These are phyloP conservation scores for Cirrhinus mrigala DNA, from an alignment of 2,797 vertebrate genomes.

Conservation along the genomic window DNA sequence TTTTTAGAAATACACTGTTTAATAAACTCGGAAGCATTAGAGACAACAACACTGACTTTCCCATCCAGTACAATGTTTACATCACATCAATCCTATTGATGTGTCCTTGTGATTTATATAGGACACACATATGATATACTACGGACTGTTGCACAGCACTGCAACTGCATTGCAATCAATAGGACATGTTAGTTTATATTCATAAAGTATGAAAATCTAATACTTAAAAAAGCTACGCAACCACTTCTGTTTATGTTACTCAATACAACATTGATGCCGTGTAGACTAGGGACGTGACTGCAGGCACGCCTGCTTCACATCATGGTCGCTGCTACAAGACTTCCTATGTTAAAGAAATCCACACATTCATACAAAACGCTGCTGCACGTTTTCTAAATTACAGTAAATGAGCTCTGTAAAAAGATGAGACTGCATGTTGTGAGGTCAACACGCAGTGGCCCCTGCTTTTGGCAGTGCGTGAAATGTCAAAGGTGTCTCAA, in stretches of 20 bases:
- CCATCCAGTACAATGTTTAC: neutral
- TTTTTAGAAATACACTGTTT: neutral
- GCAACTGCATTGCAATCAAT: neutral
- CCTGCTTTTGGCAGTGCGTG: slow-evolving; percentile 14
- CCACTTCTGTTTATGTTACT: neutral
- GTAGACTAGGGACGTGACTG: slow-evolving; percentile 61
- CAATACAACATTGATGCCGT: neutral
- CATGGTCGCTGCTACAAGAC: slow-evolving; percentile 17
- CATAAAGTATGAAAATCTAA: neutral
- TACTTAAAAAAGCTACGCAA: neutral
- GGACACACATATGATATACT: neutral
- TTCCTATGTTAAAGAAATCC: slow-evolving; percentile 40
- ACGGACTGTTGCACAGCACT: slow-evolving; percentile 9
- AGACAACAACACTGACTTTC: neutral
- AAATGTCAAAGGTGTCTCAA: slow-evolving; percentile 76
- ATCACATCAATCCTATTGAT: neutral
- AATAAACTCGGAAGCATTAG: neutral
- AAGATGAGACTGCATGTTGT: neutral
- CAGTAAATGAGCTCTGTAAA: neutral
- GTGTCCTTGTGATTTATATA: neutral
- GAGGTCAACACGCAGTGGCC: neutral
- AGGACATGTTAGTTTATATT: neutral
- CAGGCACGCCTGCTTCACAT: slow-evolving; percentile 61
- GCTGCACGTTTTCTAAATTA: neutral
- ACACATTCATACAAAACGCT: slow-evolving; percentile 51